Percentiles rank a stretch among this genome's conserved stretches.
These are phyloP conservation scores for Pteropus rufus DNA, from an alignment of 2,797 vertebrate species.

Conservation along the genomic window DNA sequence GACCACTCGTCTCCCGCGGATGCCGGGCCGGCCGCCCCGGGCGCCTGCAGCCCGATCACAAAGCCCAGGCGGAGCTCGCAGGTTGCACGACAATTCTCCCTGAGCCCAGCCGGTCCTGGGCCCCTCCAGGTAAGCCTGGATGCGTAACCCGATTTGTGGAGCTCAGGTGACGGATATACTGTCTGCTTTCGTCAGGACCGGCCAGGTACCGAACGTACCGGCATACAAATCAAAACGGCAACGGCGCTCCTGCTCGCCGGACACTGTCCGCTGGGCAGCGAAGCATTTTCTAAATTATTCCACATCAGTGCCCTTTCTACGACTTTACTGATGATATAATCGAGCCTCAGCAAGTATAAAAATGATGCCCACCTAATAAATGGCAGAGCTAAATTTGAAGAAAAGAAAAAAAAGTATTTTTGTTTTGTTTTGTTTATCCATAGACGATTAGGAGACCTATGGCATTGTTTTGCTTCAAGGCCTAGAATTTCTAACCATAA, in stretches of 20 bases:
- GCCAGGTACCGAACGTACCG: no score
- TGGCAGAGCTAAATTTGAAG: background rate
- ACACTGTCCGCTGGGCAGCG: background rate
- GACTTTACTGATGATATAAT: background rate
- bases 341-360: background rate
- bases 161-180: background rate
- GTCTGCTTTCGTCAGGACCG: no score
- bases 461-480: background rate
- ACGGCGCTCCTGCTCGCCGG: background rate
- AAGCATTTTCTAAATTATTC: background rate
- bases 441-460: background rate
- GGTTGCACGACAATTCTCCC: background rate
- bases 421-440: background rate
- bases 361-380: background rate
- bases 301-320: background rate
- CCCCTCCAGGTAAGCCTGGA: background rate
- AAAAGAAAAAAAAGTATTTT: background rate
- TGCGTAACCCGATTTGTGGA: background rate
- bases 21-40: background rate
- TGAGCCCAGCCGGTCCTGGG: rapidly evolving
- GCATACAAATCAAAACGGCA: background rate
- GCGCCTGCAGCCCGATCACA: background rate
- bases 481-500: background rate
- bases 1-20: no score
- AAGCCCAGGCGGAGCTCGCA: background rate